A percentile compares a stretch with the other conserved stretches of the same genome.
Conservation (phyloP, 2,113 vertebrate genomes). For the Steatornis caripensis region DNA sequence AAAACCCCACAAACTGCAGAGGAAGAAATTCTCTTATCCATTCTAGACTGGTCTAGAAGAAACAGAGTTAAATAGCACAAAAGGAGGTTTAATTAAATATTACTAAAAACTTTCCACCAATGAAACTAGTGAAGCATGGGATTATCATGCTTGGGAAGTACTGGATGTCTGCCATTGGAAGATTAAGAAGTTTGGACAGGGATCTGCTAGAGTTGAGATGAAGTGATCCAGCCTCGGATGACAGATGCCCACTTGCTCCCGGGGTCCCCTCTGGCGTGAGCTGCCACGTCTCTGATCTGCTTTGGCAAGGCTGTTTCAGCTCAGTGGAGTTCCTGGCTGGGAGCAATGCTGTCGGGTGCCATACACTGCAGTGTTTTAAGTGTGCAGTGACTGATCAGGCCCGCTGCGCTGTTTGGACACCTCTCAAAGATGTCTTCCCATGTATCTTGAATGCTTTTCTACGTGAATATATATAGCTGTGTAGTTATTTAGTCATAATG, state of each 20-base stretch:
- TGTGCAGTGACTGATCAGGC: not conserved
- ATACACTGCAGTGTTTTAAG: accelerated
- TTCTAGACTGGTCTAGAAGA: not conserved
- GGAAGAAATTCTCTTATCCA: not conserved
- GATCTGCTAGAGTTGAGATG: not conserved
- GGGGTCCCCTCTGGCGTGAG: not conserved
- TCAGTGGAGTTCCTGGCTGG: not conserved
- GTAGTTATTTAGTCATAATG: not conserved
- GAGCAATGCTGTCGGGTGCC: not conserved
- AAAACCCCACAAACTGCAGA: not conserved
- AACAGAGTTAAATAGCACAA: not conserved
- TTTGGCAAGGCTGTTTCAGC: not conserved
- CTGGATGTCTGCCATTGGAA: not conserved
- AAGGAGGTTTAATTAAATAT: not conserved
- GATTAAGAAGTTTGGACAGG: not conserved
- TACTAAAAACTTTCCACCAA: not conserved
- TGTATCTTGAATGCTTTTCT: not conserved
- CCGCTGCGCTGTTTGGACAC: too few species aligned
- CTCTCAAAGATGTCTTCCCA: not conserved
- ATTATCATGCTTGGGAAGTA: not conserved
- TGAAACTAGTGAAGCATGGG: not conserved
- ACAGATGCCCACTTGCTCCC: not conserved
- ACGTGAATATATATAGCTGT: not conserved
- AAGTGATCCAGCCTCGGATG: not conserved
- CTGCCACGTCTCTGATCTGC: accelerated